These are phyloP conservation scores for Cynopterus brachyotis DNA, from an alignment of 2,113 vertebrate species.

Conservation along the genomic window DNA sequence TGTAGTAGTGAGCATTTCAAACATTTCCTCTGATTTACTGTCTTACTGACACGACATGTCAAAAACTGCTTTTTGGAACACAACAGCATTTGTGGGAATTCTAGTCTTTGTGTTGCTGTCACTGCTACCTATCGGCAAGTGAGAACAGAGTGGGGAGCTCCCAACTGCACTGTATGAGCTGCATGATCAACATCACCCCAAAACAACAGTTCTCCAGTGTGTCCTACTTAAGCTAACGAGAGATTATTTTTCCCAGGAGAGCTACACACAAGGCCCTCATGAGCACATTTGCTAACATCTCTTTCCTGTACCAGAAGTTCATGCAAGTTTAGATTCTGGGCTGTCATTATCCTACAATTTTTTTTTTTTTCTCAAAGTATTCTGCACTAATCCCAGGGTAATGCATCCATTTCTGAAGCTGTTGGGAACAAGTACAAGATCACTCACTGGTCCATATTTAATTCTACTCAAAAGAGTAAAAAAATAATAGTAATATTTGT, in stretches of 20 bases:
- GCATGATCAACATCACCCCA: neutral
- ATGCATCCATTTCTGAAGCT: neutral
- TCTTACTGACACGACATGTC: neutral
- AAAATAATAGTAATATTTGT: neutral
- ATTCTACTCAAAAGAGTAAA: neutral
- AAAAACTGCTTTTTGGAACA: neutral
- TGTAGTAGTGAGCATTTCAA: neutral
- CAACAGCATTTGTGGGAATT: no score
- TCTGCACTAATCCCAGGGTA: neutral
- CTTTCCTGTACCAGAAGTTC: neutral
- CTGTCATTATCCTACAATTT: neutral
- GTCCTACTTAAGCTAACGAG: neutral
- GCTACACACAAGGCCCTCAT: rapidly evolving
- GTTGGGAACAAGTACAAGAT: neutral
- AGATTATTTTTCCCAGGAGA: neutral
- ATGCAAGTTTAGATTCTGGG: neutral
- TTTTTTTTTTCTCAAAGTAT: neutral
- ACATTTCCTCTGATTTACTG: neutral
- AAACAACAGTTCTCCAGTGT: neutral
- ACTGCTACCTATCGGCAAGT: neutral
- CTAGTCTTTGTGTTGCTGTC: neutral
- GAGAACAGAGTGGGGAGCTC: neutral
- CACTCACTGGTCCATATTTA: neutral
- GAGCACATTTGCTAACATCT: neutral
- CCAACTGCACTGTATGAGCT: neutral